phyloP scores from a whole-genome alignment of 2,888 invertebrate species.

The Drosophila trichaetosa region DNA sequence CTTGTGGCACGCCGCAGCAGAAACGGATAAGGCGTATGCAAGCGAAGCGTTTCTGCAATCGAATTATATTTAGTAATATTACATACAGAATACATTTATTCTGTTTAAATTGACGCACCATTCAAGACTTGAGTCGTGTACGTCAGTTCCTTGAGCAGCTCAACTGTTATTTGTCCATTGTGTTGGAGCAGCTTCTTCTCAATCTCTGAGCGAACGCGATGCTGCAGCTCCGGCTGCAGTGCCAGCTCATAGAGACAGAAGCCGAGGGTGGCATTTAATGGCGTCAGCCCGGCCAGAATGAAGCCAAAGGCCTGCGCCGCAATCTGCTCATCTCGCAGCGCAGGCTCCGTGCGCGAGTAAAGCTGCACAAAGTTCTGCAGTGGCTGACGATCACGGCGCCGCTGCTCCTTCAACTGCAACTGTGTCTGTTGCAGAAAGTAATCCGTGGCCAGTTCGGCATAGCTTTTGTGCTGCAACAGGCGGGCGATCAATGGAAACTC shows the following conservation, averaged over 20 bases:
- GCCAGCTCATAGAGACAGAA: conserved; percentile 85
- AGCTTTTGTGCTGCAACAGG: conserved; percentile 63
- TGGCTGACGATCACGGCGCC: conserved; percentile 56
- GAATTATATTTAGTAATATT: not conserved
- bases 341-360: conserved; percentile 80
- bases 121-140: conserved; percentile 80
- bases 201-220: conserved; percentile 71
- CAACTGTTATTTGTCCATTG: conserved; percentile 64
- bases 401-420: conserved; percentile 68
- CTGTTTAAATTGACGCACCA: conserved; percentile 62
- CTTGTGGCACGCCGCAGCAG: conserved; percentile 73
- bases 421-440: conserved; percentile 78
- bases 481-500: conserved; percentile 74
- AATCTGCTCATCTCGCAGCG: conserved; percentile 74
- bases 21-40: conserved; percentile 85
- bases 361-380: conserved; percentile 87
- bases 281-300: conserved; percentile 87
- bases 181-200: conserved; percentile 51
- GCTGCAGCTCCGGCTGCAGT: conserved; percentile 75
- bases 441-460: conserved; percentile 51
- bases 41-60: conserved; percentile 85
- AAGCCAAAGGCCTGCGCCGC: conserved; percentile 83
- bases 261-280: conserved; percentile 87
- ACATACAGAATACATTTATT: not conserved
- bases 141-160: conserved; percentile 69